Base-by-base conservation (phyloP, 2,888 invertebrate genomes). In the Argyra leucocephala region DNA sequence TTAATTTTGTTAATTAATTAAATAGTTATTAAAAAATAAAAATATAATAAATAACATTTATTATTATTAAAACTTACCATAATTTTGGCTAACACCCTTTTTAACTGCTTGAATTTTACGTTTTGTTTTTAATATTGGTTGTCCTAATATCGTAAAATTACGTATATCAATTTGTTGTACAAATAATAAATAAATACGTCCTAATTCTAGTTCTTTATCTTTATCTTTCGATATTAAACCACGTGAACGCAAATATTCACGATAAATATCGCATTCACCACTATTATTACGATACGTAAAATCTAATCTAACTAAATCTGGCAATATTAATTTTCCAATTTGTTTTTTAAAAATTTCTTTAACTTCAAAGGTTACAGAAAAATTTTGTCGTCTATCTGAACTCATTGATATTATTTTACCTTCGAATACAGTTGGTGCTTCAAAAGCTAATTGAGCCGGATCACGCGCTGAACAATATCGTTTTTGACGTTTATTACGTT, bases 301-400 rank as follows among this genome's bases (percentile, higher is more conserved):
- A 70, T 80, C 78, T 66, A 80, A 69, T 5, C 80, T 75, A 59
- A 80, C 70, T 59, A 75, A 73, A 26, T 73, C 71, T 62, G 78
- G 77, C 70, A 78, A 69, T 48, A 48, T 48, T 57, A 75, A 75
- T 64, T 74, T 74, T 60, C 81, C 80, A 69, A 79, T 74, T 70
- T 83, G 83, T 71, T 83, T 84, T 76, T 88, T 88, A 76, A 83
- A 84, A 69, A 84, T 83, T 69, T 83, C 81, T 71, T 83, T 81
- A 70, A 88, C 86, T 75, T 84, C 85, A 77, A 88, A 86, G 67
- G 86, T 85, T 70, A 85, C 87, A 69, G 84, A 84, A 78, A 86
- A 87, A 73, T 84, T 84, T 65, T 81, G 79, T 63, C 82, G 82
- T 63, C 84, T 81, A 71, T 82, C 79, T 64, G 83, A 80, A 70